These are phyloP conservation scores for Paguma larvata DNA, from an alignment of 2,797 vertebrate genomes.

Conservation along the genomic window DNA sequence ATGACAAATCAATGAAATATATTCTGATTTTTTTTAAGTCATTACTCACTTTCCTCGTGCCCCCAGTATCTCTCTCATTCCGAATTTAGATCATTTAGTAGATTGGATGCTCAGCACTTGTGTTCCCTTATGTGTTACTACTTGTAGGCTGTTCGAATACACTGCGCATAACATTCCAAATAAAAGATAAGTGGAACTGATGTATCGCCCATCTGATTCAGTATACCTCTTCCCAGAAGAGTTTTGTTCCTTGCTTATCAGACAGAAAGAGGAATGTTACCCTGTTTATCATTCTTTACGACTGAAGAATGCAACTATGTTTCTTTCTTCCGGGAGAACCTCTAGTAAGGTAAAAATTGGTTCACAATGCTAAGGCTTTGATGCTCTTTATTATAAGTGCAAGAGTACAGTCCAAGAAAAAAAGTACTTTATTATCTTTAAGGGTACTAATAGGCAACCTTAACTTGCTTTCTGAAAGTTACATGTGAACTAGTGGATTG, in stretches of 20 bases:
- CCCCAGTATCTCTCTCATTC: neutral
- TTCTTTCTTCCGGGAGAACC: neutral
- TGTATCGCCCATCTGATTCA: neutral
- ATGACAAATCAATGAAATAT: neutral
- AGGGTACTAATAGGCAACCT: neutral
- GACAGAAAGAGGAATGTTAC: neutral
- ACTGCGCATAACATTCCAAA: neutral
- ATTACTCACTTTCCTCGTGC: neutral
- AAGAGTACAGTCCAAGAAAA: neutral
- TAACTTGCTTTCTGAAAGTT: neutral
- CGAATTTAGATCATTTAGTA: neutral
- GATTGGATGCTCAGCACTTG: fast-evolving
- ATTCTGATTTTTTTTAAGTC: neutral
- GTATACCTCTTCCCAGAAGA: too few species aligned
- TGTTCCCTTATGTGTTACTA: fast-evolving
- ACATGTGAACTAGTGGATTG: neutral
- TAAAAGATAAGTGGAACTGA: neutral
- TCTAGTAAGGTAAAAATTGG: neutral
- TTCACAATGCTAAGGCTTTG: neutral
- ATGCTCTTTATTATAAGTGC: neutral
- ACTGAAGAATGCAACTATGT: neutral
- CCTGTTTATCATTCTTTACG: neutral
- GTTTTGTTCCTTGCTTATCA: neutral
- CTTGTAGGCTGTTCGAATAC: neutral
- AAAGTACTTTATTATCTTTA: neutral